Evolutionary conservation across 2,797 vertebrate genomes (phyloP), one percentile per base, ranked within the genome.

Genomic region (Melopsittacus undulatus): DNA sequence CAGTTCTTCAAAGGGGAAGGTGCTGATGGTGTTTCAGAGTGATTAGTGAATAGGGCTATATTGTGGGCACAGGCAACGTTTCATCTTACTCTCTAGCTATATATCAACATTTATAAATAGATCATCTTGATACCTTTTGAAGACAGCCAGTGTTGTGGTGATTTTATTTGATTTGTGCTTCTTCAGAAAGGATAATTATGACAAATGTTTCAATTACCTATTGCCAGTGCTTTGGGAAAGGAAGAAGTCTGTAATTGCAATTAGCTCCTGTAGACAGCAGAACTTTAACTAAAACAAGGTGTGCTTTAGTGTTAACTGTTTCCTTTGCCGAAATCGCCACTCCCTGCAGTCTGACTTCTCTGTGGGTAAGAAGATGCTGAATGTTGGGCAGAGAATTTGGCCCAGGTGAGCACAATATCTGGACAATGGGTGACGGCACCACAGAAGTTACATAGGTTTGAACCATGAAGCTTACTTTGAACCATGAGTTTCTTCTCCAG

Each of bases 181-280:
- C 89, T 88, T 88, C 77, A 86, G 91, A 91, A 87, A 63, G 69
- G 63, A 64, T 96, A 96, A 95, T 96, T 96, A 95, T 91, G 94
- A 96, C 81, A 94, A 94, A 94, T 96, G 85, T 82, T 95, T 83
- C 82, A 46, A 96, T 96, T 87, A 90, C 79, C 59, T 78, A 29
- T 89, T 59, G 68, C 79, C 86, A 51, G 87, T 90, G 69, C 92
- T 94, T 94, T 94, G 85, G 91, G 87, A 92, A 49, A 82, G 83
- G 83, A 91, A 68, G 68, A 81, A 87, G 49, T 17, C 49, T 72
- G 63, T 93, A 73, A 89, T 78, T 93, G 89, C 84, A 96, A 91
- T 95, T 96, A 94, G 79, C 54, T 94, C 43, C 46, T 42, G 36
- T 63, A 95, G 85, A 72, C 59, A 95, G 74, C 56, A 84, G 62